Percentiles rank a stretch among this genome's conserved stretches.
phyloP scores from a whole-genome alignment of 2,113 vertebrate genomes.

The Puffinus mauretanicus region DNA sequence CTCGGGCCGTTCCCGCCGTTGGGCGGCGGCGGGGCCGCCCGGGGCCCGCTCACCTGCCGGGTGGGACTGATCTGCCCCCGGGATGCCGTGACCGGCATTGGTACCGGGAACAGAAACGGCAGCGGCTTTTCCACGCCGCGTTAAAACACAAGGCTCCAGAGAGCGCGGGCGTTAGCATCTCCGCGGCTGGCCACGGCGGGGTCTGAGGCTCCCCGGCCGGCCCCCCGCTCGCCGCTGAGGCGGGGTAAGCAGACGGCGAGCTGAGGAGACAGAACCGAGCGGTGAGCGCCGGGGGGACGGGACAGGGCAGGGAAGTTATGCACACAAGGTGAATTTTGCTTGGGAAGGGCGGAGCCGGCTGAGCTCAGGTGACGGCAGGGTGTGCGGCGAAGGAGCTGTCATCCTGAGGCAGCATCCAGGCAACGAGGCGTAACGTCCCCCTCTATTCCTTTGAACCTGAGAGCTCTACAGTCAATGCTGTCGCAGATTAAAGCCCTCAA shows the following conservation, averaged over 20 bases:
- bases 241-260: not conserved
- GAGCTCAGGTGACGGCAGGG: accelerated
- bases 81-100: accelerated
- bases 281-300: too few relatives aligned
- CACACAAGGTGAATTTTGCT: accelerated
- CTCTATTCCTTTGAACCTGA: accelerated
- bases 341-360: not conserved
- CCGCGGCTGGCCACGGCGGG: not conserved
- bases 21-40: not conserved
- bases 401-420: not conserved
- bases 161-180: accelerated
- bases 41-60: not conserved
- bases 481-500: not conserved
- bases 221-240: not conserved
- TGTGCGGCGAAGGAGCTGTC: not conserved
- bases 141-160: accelerated
- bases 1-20: not conserved
- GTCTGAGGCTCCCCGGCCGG: not conserved
- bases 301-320: accelerated
- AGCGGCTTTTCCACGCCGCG: not conserved
- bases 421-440: accelerated
- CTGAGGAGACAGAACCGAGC: not conserved
- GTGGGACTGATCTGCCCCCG: not conserved
- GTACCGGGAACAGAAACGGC: not conserved
- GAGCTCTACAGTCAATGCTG: accelerated